phyloP scores from a whole-genome alignment of 2,113 vertebrate genomes.

The Puntigrus tetrazona region DNA sequence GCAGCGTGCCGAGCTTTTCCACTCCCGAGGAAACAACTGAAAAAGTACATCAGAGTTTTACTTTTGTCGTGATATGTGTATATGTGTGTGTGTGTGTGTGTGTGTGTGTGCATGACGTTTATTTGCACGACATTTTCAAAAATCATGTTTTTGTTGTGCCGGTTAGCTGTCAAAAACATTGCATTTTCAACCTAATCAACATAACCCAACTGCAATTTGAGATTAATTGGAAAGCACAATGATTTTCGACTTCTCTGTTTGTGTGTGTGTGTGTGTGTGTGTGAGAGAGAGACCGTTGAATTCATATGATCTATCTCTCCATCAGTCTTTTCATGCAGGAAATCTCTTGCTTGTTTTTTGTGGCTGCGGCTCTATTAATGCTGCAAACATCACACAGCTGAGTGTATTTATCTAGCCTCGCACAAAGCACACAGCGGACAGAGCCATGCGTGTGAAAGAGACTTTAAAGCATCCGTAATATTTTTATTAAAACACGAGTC shows the following conservation, averaged over 20 bases:
- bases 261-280: too few relatives aligned
- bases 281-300: neutral
- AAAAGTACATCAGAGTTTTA: too few relatives aligned
- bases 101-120: too few relatives aligned
- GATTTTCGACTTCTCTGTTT: too few relatives aligned
- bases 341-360: neutral
- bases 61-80: too few relatives aligned
- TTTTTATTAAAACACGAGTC: conserved; percentile 68
- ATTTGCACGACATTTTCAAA: too few relatives aligned
- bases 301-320: conserved; percentile 9
- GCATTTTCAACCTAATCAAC: too few relatives aligned
- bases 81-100: too few relatives aligned
- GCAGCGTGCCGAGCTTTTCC: neutral
- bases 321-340: neutral
- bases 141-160: too few relatives aligned
- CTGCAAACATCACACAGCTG: conserved; percentile 65
- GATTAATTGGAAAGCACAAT: too few relatives aligned
- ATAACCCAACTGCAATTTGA: too few relatives aligned
- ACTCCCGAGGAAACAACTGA: neutral
- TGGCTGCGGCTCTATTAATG: conserved; percentile 54
- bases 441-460: conserved; percentile 66
- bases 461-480: conserved; percentile 74
- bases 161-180: too few relatives aligned
- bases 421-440: conserved; percentile 68
- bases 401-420: conserved; percentile 69